Conservation (phyloP, 2,113 vertebrate genomes). For the Probosciger aterrimus region DNA sequence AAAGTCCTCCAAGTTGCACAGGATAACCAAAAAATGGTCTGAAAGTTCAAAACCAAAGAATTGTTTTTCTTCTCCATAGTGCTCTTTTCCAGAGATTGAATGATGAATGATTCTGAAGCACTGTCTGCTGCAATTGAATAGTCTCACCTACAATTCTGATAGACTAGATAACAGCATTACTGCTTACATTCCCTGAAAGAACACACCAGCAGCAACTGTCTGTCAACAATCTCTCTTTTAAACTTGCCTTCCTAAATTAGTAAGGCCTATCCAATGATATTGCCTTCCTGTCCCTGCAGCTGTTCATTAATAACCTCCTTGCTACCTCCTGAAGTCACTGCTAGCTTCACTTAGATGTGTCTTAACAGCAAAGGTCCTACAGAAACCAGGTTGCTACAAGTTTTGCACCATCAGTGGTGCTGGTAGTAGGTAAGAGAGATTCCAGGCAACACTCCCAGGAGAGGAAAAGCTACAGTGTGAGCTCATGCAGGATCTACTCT, state of each 20-base stretch:
- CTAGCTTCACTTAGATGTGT: neutral
- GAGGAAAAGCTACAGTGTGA: neutral
- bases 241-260: neutral
- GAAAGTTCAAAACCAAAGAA: neutral
- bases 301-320: fast-evolving
- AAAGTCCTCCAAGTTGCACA: neutral
- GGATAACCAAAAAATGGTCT: fast-evolving
- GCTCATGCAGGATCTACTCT: neutral
- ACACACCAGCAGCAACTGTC: neutral
- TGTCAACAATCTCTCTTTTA: neutral
- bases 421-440: fast-evolving
- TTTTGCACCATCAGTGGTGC: neutral
- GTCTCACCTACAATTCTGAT: neutral
- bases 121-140: neutral
- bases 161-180: neutral
- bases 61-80: neutral
- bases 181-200: neutral
- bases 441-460: fast-evolving
- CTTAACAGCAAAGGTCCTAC: neutral
- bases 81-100: neutral
- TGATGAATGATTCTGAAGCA: neutral
- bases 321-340: fast-evolving
- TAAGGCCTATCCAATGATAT: too few species aligned
- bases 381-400: fast-evolving
- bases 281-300: neutral